Evolutionary conservation across 2,888 invertebrate genomes (phyloP).

Genomic region (Cylloceria caligata): DNA sequence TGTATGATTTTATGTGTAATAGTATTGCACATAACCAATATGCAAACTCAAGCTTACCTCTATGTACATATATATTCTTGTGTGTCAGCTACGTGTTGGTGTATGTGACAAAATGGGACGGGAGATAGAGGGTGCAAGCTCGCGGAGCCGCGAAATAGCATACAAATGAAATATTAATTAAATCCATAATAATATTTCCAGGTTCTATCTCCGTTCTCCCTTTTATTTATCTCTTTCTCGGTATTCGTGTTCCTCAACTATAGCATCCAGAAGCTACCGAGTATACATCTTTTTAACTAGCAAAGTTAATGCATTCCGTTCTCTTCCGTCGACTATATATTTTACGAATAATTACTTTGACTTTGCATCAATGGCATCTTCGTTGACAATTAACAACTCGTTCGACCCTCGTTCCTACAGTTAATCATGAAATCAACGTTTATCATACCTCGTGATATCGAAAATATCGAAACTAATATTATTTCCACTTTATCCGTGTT

Average conservation of each 20-base stretch:
- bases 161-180: slow-evolving; percentile 83
- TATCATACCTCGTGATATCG: too few relatives aligned
- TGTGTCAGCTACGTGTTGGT: slow-evolving; percentile 24
- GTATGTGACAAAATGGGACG: slow-evolving; percentile 46
- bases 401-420: neutral
- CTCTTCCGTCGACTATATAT: slow-evolving; percentile 68
- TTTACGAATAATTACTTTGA: slow-evolving; percentile 78
- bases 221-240: slow-evolving; percentile 48
- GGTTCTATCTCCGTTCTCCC: slow-evolving; percentile 45
- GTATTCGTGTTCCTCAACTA: neutral
- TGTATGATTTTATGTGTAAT: slow-evolving; percentile 11
- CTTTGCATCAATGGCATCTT: slow-evolving; percentile 77
- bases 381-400: slow-evolving; percentile 73
- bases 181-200: slow-evolving; percentile 78
- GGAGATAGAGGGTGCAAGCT: slow-evolving; percentile 54
- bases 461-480: too few relatives aligned
- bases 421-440: too few relatives aligned
- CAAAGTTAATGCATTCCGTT: slow-evolving; percentile 71
- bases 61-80: neutral
- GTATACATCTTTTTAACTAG: slow-evolving; percentile 5
- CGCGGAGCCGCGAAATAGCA: slow-evolving; percentile 76
- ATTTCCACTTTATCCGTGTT: too few relatives aligned
- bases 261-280: slow-evolving; percentile 1
- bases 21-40: slow-evolving; percentile 13
- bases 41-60: neutral